Evolutionary conservation across 2,113 vertebrate species (phyloP).

Genomic region (Gracilinanus agilis): DNA sequence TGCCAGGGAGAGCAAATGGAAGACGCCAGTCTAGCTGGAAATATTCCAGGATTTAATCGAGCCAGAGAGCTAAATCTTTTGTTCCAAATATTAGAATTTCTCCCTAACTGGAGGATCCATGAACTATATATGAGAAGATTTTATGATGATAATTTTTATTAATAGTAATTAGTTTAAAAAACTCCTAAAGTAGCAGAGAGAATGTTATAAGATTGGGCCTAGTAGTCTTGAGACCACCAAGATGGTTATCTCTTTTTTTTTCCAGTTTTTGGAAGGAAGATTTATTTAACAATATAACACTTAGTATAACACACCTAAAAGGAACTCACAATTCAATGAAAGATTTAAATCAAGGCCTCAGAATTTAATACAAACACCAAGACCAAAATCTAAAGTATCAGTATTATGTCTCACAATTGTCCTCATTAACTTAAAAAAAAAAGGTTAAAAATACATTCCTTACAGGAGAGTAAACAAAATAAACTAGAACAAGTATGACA

Average conservation of each 20-base stretch:
- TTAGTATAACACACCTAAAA: slow-evolving; percentile 90
- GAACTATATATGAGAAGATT: no score
- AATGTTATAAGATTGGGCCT: no score
- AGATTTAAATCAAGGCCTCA: slow-evolving; percentile 88
- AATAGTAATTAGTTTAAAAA: no score
- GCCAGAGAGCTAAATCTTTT: background rate
- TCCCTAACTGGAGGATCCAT: background rate
- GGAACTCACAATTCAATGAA: slow-evolving; percentile 88
- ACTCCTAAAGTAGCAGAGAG: no score
- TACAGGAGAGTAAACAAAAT: slow-evolving; percentile 89
- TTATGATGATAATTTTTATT: no score
- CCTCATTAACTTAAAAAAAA: slow-evolving; percentile 86
- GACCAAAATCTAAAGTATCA: slow-evolving; percentile 86
- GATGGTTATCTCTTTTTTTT: background rate
- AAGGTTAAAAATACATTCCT: slow-evolving; percentile 86
- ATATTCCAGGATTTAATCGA: background rate
- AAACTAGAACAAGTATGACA: slow-evolving; percentile 90
- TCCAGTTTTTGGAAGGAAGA: slow-evolving; percentile 89
- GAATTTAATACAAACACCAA: slow-evolving; percentile 88
- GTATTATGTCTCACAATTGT: slow-evolving; percentile 84
- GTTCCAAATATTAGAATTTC: background rate
- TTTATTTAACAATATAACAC: slow-evolving; percentile 91
- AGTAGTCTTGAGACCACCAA: no score
- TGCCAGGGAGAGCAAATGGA: background rate
- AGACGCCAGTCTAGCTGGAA: background rate